A percentile compares a stretch with the other conserved stretches of the same genome.
phyloP scores from a whole-genome alignment of 2,888 invertebrate species.

The Anthrax anthrax region DNA sequence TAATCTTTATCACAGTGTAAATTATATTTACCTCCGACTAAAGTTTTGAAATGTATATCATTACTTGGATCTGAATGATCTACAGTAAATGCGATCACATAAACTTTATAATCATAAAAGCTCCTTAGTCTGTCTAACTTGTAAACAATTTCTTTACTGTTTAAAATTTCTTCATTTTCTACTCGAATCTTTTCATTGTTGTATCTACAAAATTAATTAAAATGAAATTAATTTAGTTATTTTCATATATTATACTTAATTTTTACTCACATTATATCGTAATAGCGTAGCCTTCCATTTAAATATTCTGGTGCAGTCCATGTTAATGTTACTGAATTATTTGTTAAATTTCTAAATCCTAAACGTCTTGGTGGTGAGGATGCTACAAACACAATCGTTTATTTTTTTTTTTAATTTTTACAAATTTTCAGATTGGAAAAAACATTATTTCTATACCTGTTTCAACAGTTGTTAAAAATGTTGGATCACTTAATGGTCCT shows the following conservation, averaged over 20 bases:
- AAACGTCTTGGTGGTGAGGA: conserved; percentile 40
- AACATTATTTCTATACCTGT: conserved; percentile 35
- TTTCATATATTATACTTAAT: neutral
- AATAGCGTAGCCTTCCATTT: conserved; percentile 61
- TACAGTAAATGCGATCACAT: conserved; percentile 56
- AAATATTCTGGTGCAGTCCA: conserved; percentile 49
- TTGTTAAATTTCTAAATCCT: conserved; percentile 38
- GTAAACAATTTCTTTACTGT: conserved; percentile 14
- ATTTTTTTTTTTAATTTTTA: too few species aligned
- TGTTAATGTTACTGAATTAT: conserved; percentile 45
- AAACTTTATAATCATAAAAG: conserved; percentile 53
- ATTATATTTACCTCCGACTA: conserved; percentile 40
- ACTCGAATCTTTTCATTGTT: conserved; percentile 7
- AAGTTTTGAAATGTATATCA: conserved; percentile 40
- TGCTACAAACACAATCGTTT: conserved; percentile 33
- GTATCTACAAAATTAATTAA: conserved; percentile 5
- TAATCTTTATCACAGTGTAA: neutral
- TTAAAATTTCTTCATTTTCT: conserved; percentile 4
- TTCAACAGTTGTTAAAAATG: conserved; percentile 53
- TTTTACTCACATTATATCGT: conserved; percentile 42
- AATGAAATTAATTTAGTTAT: neutral
- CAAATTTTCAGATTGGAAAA: too few species aligned
- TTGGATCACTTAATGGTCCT: conserved; percentile 40
- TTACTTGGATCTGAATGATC: conserved; percentile 45
- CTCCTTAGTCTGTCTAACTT: conserved; percentile 36